Percentiles rank a stretch among this genome's conserved stretches.
Evolutionary conservation across 2,797 vertebrate species (phyloP).

Genomic region (Octomys mimax): DNA sequence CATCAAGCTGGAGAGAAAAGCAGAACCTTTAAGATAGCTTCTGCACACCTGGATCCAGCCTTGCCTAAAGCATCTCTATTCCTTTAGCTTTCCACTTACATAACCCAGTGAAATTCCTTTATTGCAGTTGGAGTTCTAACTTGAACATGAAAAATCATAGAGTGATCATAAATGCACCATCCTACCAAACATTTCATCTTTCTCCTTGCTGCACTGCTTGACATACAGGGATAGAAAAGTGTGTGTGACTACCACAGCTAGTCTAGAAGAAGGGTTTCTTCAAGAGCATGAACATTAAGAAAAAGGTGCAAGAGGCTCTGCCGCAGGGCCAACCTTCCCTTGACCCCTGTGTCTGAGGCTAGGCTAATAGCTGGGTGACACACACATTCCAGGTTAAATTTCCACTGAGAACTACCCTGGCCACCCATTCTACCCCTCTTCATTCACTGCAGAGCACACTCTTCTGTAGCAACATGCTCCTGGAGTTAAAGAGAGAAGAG

Average conservation of each 20-base stretch:
- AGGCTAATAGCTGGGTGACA: neutral
- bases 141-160: neutral
- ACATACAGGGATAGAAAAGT: neutral
- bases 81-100: neutral
- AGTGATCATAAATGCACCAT: neutral
- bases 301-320: neutral
- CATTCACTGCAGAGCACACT: neutral
- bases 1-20: neutral
- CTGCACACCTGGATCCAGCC: neutral
- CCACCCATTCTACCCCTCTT: neutral
- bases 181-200: constrained; percentile 4
- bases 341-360: neutral
- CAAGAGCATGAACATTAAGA: neutral
- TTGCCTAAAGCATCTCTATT: neutral
- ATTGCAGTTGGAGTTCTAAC: neutral
- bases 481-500: neutral
- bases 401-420: neutral
- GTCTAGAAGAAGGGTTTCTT: neutral
- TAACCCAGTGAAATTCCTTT: neutral
- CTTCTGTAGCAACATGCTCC: neutral
- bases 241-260: neutral
- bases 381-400: neutral
- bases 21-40: neutral
- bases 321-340: neutral
- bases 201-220: neutral